Conservation (phyloP, 2,888 invertebrate genomes). For the Rotaria magnacalcarata region DNA sequence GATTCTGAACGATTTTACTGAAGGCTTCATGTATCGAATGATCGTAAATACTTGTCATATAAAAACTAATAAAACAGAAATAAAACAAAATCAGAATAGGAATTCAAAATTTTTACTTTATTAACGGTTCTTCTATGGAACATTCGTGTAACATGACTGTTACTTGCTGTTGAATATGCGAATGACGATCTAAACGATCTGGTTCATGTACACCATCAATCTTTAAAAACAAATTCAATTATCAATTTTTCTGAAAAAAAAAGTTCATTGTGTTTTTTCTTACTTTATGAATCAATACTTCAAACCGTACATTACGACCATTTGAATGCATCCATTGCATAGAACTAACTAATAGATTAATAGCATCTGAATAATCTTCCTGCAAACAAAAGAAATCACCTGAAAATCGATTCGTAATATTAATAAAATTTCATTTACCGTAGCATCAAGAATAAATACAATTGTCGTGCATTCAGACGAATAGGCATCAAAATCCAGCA, state of each 20-base stretch:
- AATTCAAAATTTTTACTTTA: slow-evolving; percentile 26
- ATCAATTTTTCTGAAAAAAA: not conserved
- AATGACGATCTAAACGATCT: not conserved
- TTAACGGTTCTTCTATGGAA: not conserved
- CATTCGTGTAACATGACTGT: slow-evolving; percentile 25
- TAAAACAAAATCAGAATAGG: not conserved
- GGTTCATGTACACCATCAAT: slow-evolving; percentile 23
- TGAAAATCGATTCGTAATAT: not conserved
- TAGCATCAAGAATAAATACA: slow-evolving; percentile 20
- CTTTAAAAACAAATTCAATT: not conserved
- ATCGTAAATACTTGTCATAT: slow-evolving; percentile 35
- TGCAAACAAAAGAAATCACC: not conserved
- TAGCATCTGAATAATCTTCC: slow-evolving; percentile 18
- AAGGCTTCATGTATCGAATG: slow-evolving; percentile 32
- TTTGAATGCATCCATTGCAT: not conserved
- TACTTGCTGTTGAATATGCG: not conserved
- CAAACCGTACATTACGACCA: not conserved
- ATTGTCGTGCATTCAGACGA: slow-evolving; percentile 20
- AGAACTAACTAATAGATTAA: slow-evolving; percentile 14
- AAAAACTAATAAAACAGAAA: not conserved
- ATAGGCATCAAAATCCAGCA: not conserved
- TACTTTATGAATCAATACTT: slow-evolving; percentile 24
- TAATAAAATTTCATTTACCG: not conserved
- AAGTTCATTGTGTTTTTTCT: not conserved
- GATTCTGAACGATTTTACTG: slow-evolving; percentile 30